phyloP scores from a whole-genome alignment of 2,113 vertebrate genomes.

The Crocuta crocuta region DNA sequence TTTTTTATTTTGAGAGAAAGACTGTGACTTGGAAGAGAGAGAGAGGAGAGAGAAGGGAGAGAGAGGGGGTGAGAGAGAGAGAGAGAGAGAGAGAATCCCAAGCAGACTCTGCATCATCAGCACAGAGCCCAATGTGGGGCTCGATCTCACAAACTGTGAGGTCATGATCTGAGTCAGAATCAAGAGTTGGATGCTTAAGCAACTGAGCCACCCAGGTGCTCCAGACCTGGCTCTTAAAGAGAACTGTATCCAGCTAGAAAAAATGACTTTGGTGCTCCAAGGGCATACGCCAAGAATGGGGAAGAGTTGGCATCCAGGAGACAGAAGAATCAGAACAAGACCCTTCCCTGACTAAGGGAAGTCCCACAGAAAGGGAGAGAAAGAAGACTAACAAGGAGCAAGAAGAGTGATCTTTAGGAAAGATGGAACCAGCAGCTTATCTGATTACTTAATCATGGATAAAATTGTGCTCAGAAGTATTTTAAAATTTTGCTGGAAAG shows the following conservation, averaged over 20 bases:
- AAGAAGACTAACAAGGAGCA: fast-evolving
- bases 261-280: neutral
- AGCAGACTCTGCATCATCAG: no score
- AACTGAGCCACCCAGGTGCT: no score
- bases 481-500: conserved; percentile 38
- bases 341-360: neutral
- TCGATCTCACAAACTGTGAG: no score
- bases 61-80: no score
- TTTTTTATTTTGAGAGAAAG: no score
- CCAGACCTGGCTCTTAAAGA: neutral
- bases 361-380: neutral
- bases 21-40: no score
- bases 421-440: neutral
- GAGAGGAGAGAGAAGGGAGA: no score
- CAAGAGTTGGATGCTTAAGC: no score
- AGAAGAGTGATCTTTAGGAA: fast-evolving
- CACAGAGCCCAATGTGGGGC: no score
- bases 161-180: no score
- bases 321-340: no score
- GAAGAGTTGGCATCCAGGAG: neutral
- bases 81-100: no score
- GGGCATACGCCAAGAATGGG: neutral
- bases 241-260: neutral
- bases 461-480: neutral
- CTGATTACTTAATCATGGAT: neutral